These are phyloP conservation scores for Perca flavescens DNA, from an alignment of 2,113 vertebrate species.

Conservation along the genomic window DNA sequence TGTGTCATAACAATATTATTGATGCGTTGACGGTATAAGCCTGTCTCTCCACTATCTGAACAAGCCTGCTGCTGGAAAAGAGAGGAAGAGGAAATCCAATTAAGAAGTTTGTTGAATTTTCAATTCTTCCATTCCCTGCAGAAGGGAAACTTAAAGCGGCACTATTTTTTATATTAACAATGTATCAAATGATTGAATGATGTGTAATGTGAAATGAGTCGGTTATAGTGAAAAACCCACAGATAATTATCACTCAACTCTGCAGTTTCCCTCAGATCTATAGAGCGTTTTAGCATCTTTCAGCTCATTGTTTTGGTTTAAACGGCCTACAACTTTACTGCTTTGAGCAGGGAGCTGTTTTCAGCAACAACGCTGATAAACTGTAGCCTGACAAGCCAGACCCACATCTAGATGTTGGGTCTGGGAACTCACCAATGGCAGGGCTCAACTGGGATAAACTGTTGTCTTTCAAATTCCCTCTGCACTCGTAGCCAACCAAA, in stretches of 20 bases:
- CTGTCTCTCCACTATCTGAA: constrained; percentile 60
- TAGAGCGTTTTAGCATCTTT: neutral
- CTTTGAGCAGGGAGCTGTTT: neutral
- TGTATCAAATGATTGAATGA: neutral
- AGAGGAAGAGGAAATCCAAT: constrained; percentile 56
- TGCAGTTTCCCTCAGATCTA: neutral
- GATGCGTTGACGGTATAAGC: constrained; percentile 75
- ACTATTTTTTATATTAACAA: neutral
- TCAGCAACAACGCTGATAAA: too few relatives aligned
- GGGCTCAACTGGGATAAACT: too few relatives aligned
- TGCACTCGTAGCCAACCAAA: too few relatives aligned
- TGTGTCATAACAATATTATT: constrained; percentile 70
- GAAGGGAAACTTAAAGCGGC: constrained; percentile 3
- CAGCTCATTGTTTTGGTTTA: neutral
- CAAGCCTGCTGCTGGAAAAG: constrained; percentile 58
- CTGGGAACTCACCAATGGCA: too few relatives aligned
- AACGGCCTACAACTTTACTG: too few relatives aligned
- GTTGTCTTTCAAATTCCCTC: too few relatives aligned
- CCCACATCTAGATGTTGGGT: too few relatives aligned
- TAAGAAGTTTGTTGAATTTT: constrained; percentile 55
- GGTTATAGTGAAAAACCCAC: neutral
- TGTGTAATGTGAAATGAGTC: neutral
- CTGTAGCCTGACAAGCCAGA: too few relatives aligned
- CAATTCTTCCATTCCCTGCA: neutral
- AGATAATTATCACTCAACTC: neutral